A percentile compares a stretch with the other conserved stretches of the same genome.
These are phyloP conservation scores for Tautogolabrus adspersus DNA, from an alignment of 2,113 vertebrate genomes.

Conservation along the genomic window DNA sequence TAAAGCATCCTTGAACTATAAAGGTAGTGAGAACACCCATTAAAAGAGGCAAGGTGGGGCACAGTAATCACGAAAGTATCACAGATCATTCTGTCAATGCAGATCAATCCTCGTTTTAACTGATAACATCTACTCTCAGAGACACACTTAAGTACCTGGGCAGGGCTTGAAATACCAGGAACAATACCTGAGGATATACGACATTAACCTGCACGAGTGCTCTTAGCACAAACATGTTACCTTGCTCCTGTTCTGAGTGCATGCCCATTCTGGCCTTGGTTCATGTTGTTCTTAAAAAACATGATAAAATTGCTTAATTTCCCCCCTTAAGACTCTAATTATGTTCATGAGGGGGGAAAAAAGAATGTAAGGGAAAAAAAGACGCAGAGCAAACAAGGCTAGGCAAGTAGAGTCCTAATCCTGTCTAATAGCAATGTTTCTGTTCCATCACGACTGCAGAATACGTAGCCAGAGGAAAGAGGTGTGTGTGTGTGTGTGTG, in stretches of 20 bases:
- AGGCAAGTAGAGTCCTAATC: slow-evolving; percentile 59
- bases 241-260: not conserved
- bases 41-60: not conserved
- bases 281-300: slow-evolving; percentile 35
- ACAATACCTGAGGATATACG: not conserved
- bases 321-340: slow-evolving; percentile 47
- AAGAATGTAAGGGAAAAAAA: not conserved
- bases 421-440: slow-evolving; percentile 53
- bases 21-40: not conserved
- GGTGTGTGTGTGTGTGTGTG: not conserved
- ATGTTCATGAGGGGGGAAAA: slow-evolving; percentile 1
- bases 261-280: slow-evolving; percentile 3
- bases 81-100: not conserved
- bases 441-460: slow-evolving; percentile 41
- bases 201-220: not conserved
- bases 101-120: not conserved
- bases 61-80: not conserved
- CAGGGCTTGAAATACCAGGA: not conserved
- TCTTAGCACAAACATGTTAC: slow-evolving; percentile 9
- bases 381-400: slow-evolving; percentile 48
- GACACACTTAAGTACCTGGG: not conserved
- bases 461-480: slow-evolving; percentile 32
- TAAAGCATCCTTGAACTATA: not conserved
- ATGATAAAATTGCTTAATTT: slow-evolving; percentile 35
- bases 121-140: not conserved